Base-by-base conservation (phyloP, 2,113 vertebrate genomes). In the Chloropsis cyanopogon region DNA sequence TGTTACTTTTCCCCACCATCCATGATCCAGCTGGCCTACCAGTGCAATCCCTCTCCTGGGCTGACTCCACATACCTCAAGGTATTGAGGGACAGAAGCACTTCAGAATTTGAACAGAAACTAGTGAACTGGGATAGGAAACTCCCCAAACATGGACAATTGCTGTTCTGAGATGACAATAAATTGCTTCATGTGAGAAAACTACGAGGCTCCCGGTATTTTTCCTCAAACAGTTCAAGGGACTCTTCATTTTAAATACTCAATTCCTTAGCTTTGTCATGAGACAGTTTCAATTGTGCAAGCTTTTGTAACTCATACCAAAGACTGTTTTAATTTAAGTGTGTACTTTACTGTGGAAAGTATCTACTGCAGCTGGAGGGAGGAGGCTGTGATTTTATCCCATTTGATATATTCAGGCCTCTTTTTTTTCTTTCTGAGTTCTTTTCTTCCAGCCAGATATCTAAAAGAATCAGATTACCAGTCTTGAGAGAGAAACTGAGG, bases 1-100 rank as follows among this genome's bases (percentile, higher is more conserved):
- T 31, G 59, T 14, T 17, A 31, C 31, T 69, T 57, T 24, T 24
- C 60, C 65, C 49, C 49, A 69, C n/a, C 20, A 16, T 2, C 54
- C 68, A 11, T 1, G 22, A 47, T 20, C 73, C 73, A 76, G 57
- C 37, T 66, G n/a, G 7, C 5, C 41, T 52, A 44, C 5, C 73
- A n/a, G 17, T 6, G 26, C 50, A 44, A 3, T 10, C 11, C 8
- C 47, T 61, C 1, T 37, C 35, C 46, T 42, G 8, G 42, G 33
- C 63, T 33, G 8, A 31, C 15, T 28, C 70, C 52, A 21, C 0
- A 0, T 2, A 7, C 5, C 4, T 11, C 5, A 5, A 23, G 29
- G 22, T 3, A 8, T 20, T n/a, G 1, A 1, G 50, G 14, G 23
- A n/a, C 29, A 33, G 52, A 23, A 19, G 7, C 26, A 25, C 12